A percentile compares a stretch with the other conserved stretches of the same genome.
Evolutionary conservation across 2,888 invertebrate genomes (phyloP).

Genomic region (Leptinotarsa peninsularis): DNA sequence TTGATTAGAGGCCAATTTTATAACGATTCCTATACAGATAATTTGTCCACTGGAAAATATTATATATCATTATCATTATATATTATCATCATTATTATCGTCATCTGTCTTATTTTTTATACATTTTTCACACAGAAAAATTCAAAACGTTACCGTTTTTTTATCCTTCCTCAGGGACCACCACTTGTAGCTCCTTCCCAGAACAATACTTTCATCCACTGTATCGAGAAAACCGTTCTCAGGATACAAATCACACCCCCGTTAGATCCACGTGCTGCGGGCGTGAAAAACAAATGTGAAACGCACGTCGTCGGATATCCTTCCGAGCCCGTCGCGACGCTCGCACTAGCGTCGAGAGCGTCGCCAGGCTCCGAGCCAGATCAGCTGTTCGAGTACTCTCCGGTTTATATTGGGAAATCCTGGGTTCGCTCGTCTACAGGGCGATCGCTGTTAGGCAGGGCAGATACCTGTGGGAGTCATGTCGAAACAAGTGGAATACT

Average conservation of each 20-base stretch:
- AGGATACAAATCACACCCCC: not conserved
- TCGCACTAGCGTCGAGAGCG: conserved; percentile 50
- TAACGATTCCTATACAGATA: no score
- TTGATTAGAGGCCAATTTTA: no score
- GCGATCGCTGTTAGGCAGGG: not conserved
- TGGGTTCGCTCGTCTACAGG: conserved; percentile 41
- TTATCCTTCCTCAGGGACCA: not conserved
- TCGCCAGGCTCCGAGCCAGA: conserved; percentile 57
- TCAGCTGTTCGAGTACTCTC: conserved; percentile 56
- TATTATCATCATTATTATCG: no score
- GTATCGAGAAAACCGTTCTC: not conserved
- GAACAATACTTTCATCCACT: not conserved
- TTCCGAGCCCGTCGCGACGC: conserved; percentile 54
- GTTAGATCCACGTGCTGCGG: not conserved
- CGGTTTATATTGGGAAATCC: conserved; percentile 50
- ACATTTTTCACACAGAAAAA: not conserved
- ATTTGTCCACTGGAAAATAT: no score
- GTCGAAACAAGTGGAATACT: no score
- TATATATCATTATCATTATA: no score
- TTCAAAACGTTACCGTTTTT: not conserved
- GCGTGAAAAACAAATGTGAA: conserved; percentile 7
- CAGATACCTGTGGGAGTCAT: no score
- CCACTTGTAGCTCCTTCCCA: not conserved
- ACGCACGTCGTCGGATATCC: conserved; percentile 8
- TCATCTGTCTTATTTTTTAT: no score